Conservation (phyloP, 2,888 invertebrate species). For the Drosophila nigritarsus region DNA sequence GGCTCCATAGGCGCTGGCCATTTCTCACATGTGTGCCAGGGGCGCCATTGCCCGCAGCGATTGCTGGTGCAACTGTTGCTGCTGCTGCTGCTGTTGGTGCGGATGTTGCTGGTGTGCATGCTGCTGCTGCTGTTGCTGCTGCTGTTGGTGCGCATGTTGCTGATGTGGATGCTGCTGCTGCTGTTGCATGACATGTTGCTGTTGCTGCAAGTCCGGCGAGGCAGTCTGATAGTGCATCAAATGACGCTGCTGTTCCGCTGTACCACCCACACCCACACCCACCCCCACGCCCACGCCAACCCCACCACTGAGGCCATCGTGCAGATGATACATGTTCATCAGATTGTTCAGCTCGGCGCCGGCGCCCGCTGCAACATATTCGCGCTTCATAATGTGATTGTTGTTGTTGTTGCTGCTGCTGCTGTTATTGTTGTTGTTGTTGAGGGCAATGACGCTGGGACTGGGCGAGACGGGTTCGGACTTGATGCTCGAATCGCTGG, state of each 20-base stretch:
- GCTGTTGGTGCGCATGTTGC: constrained; percentile 55
- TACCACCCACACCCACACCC: constrained; percentile 19
- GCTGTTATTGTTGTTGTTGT: constrained; percentile 79
- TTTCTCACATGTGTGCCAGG: constrained; percentile 86
- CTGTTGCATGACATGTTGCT: constrained; percentile 82
- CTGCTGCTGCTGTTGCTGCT: constrained; percentile 67
- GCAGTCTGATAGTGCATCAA: constrained; percentile 85
- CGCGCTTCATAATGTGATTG: constrained; percentile 88
- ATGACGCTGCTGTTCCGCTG: constrained; percentile 85
- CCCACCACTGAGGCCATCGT: constrained; percentile 86
- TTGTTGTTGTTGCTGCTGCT: constrained; percentile 80
- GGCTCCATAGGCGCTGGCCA: constrained; percentile 84
- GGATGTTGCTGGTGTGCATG: constrained; percentile 74
- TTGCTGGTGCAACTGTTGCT: constrained; percentile 84
- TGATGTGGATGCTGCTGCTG: constrained; percentile 64
- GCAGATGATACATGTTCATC: constrained; percentile 89
- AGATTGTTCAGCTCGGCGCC: constrained; percentile 88
- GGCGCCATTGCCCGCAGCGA: constrained; percentile 85
- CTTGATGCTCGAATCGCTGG: constrained; percentile 94
- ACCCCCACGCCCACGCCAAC: constrained; percentile 2
- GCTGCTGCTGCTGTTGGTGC: constrained; percentile 81
- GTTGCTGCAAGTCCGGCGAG: constrained; percentile 84
- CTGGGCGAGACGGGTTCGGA: constrained; percentile 94
- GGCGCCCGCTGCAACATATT: constrained; percentile 86
- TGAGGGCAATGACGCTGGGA: constrained; percentile 85